Base-by-base conservation (phyloP, 1,140 invertebrate species). In the Bombus haemorrhoidalis region DNA sequence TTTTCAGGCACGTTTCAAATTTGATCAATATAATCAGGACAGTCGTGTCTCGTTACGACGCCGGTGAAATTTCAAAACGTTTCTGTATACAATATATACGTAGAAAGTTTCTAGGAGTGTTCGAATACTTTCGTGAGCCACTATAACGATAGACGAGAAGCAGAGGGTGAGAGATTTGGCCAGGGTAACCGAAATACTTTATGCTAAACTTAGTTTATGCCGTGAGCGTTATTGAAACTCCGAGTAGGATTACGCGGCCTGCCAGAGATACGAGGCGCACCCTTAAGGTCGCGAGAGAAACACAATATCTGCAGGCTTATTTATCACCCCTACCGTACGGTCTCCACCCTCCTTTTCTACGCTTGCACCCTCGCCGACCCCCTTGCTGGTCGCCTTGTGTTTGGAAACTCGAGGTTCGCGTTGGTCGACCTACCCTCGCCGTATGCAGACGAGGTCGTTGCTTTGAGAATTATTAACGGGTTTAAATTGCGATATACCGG, bases 271-370 rank as follows among this genome's bases (percentile, higher is more conserved):
- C 84, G 89, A 83, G 89, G 64, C 81, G 57, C 62, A 64, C 62
- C 81, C 88, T 91, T 85, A 91, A 89, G 78, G 87, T 87, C 87
- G 85, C 72, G 64, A 73, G 75, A 71, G 86, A 91, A 90, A 91
- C 87, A 90, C 90, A 92, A 92, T 92, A 91, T 92, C 89, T 84
- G 89, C 81, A 86, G 72, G 79, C 89, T 86, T 92, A 92, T 93
- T 93, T 92, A 92, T 91, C 83, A 89, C 73, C 47, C 66, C 62
- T 62, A 77, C 43, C 22, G 22, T 28, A 64, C 59, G 25, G 3
- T 37, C 39, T 25, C 37, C 22, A 10, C 64, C 32, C 9, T 66
- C 25, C 18, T 25, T 72, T 47, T 43, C 53, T 34, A 62, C 77
- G 66, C 43, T 15, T 43, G n/a, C 43, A 69, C 34, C n/a, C 57